A percentile compares a stretch with the other conserved stretches of the same genome.
phyloP scores from a whole-genome alignment of 1,140 invertebrate species.

The Leptopilina clavipes region DNA sequence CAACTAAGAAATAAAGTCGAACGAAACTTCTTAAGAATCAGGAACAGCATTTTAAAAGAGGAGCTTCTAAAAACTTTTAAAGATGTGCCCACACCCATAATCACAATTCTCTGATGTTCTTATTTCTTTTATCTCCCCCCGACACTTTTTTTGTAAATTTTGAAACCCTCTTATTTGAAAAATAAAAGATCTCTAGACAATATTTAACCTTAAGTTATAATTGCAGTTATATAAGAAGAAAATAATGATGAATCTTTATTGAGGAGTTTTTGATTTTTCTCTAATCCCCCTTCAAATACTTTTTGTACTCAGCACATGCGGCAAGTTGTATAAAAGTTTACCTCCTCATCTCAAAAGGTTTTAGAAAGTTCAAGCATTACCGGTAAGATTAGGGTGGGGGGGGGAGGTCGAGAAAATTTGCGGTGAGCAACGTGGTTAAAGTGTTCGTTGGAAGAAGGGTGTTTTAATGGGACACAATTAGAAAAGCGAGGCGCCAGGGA shows the following conservation, averaged over 20 bases:
- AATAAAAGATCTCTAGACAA: background rate
- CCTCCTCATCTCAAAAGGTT: slow-evolving; percentile 54
- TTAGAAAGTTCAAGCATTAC: slow-evolving; percentile 70
- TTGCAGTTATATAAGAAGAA: background rate
- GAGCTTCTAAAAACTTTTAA: slow-evolving; percentile 20
- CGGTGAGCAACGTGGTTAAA: slow-evolving; percentile 49
- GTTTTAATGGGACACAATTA: slow-evolving; percentile 72
- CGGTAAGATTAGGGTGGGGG: slow-evolving; percentile 66
- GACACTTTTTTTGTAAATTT: background rate
- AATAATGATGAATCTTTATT: background rate
- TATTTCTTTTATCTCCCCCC: background rate
- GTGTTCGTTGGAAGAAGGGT: slow-evolving; percentile 59
- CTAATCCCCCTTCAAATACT: slow-evolving; percentile 36
- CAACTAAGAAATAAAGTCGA: background rate
- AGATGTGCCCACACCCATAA: too few relatives aligned
- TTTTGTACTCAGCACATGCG: slow-evolving; percentile 39
- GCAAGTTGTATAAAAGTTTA: slow-evolving; percentile 54
- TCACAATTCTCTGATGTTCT: background rate
- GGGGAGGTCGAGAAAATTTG: slow-evolving; percentile 69
- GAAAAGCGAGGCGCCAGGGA: slow-evolving; percentile 72
- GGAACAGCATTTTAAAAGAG: slow-evolving; percentile 13
- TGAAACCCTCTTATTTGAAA: background rate
- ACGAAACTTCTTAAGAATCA: background rate
- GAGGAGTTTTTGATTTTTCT: slow-evolving; percentile 19
- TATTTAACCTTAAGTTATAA: background rate